Conservation (phyloP, 2,113 vertebrate genomes). For the Eulacestoma nigropectus region DNA sequence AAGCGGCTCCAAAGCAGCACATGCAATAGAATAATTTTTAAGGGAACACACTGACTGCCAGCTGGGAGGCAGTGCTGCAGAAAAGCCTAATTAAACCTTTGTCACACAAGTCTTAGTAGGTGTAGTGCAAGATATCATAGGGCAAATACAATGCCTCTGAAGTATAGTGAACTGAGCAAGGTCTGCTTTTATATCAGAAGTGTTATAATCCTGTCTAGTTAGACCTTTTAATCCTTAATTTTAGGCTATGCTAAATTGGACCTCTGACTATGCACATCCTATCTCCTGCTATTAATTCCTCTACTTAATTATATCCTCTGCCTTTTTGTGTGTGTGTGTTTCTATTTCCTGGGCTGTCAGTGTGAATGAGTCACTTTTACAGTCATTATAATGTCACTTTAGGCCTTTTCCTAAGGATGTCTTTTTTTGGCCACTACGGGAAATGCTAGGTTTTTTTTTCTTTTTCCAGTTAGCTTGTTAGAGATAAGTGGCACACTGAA, state of each 20-base stretch:
- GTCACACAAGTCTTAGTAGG: too few species aligned
- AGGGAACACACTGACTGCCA: neutral
- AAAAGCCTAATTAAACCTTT: neutral
- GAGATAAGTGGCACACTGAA: neutral
- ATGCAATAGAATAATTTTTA: neutral
- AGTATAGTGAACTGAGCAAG: neutral
- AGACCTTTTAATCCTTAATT: neutral
- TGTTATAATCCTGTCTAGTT: neutral
- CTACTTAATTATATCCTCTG: neutral
- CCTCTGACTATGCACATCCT: neutral
- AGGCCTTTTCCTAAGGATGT: neutral
- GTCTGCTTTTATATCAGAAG: neutral
- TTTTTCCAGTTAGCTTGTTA: neutral
- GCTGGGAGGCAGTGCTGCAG: neutral
- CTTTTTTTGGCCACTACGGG: neutral
- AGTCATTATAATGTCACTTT: neutral
- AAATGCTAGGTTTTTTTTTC: neutral
- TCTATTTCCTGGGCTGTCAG: neutral
- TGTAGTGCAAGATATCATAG: neutral
- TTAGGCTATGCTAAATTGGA: neutral
- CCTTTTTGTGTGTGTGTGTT: neutral
- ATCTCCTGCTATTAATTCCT: neutral
- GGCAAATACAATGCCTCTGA: neutral
- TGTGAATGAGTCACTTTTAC: slow-evolving; percentile 21
- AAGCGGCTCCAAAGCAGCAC: neutral